Evolutionary conservation across 2,888 invertebrate species (phyloP), one percentile per base, ranked within the genome.

Genomic region (Molanna angustata): DNA sequence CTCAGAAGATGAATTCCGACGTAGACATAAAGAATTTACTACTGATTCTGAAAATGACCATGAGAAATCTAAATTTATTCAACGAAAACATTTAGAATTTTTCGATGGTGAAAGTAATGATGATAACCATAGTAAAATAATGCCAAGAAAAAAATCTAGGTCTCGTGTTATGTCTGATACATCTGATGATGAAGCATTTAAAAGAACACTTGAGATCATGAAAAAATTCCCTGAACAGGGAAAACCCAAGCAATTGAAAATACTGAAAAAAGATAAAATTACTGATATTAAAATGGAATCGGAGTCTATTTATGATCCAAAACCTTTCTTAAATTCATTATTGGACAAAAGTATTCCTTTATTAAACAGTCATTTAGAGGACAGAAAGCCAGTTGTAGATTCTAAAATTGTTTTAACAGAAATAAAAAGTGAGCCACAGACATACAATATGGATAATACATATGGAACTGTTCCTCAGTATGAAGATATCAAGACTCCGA

Each of bases 131-230:
- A 76, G 67, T 55, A 85, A 85, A 66, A 73, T 81, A 1, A 73
- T 82, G 1, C 73, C 74, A 1, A 78, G 85, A 51, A 86, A 87
- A 65, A 83, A 83, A 62, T 86, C 85, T 0, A 74, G 85, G 61
- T 82, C 86, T 17, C 80, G 87, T 18, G 88, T 90, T 53, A 82
- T 86, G 54, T 89, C 88, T 7, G 90, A 91, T 64, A 85, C 88
- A 1, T 87, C 88, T 31, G 88, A 88, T 61, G 86, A 87, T 48
- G 85, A 85, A 40, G 72, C 69, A 32, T 74, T 76, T 11, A 81
- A 80, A 62, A 78, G 78, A 62, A 74, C 76, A 62, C 62, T 73
- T 22, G 72, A 73, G 56, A 78, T 69, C 62, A 71, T 69, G 60
- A 70, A 69, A 18, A 64, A 60, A 55, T 70, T 65, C 60, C 64